Conservation (phyloP, 2,797 vertebrate species). For the Orestias chungarensis region DNA sequence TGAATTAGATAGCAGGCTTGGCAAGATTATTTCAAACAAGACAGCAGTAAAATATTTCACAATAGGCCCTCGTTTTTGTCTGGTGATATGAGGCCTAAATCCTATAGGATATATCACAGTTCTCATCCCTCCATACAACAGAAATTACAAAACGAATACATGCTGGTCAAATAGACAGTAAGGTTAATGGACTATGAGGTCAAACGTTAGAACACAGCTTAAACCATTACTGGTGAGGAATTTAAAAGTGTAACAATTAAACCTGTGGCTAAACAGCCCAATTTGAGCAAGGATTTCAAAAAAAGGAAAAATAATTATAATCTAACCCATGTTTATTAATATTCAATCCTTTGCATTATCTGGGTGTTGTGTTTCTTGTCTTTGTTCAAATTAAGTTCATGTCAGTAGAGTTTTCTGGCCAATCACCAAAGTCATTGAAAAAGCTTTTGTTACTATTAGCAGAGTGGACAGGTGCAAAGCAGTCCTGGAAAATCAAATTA, state of each 20-base stretch:
- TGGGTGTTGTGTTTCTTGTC: neutral
- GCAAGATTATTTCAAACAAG: conserved; percentile 44
- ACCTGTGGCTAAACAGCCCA: neutral
- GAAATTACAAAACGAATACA: conserved; percentile 18
- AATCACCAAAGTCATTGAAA: too few relatives aligned
- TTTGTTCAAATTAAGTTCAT: too few relatives aligned
- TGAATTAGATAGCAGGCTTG: conserved; percentile 55
- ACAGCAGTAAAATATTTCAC: conserved; percentile 27
- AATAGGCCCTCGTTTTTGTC: conserved; percentile 53
- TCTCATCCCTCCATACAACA: conserved; percentile 8
- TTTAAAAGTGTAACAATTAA: conserved; percentile 21
- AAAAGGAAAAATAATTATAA: too few relatives aligned
- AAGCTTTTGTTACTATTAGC: too few relatives aligned
- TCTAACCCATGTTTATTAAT: neutral
- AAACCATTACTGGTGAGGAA: conserved; percentile 6
- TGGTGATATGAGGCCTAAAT: conserved; percentile 41
- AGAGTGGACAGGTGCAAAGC: too few relatives aligned
- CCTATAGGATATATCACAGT: conserved; percentile 28
- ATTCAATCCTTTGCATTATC: neutral
- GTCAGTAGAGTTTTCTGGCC: too few relatives aligned
- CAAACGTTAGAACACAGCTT: conserved; percentile 1
- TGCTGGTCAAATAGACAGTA: conserved; percentile 25
- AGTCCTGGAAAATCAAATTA: too few relatives aligned
- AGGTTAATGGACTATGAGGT: conserved; percentile 45
- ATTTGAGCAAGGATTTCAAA: neutral